Conservation (phyloP, 2,888 invertebrate genomes). For the Rosalia funebris region DNA sequence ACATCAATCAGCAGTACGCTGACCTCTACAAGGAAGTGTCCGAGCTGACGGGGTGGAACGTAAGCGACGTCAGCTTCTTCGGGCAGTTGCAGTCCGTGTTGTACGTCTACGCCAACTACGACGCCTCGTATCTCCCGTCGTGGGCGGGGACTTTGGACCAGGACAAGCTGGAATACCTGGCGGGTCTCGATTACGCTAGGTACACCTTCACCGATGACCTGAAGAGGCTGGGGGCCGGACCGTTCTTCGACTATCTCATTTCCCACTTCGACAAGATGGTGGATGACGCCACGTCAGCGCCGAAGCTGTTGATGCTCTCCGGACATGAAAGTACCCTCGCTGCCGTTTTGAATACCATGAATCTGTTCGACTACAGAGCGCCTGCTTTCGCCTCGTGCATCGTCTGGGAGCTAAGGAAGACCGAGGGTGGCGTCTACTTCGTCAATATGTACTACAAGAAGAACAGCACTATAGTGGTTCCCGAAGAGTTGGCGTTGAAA, state of each 20-base stretch:
- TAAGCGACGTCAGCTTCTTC: constrained; percentile 15
- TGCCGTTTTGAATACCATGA: constrained; percentile 74
- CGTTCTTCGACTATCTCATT: constrained; percentile 24
- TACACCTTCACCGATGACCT: constrained; percentile 9
- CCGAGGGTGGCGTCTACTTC: constrained; percentile 48
- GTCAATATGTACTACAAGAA: constrained; percentile 73
- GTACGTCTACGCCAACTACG: constrained; percentile 8
- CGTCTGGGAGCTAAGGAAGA: constrained; percentile 73
- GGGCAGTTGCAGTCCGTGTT: constrained; percentile 10
- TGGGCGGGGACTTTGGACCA: background rate
- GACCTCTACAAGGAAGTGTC: constrained; percentile 21
- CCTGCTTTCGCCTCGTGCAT: constrained; percentile 76
- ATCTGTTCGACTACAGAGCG: constrained; percentile 71
- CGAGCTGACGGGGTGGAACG: constrained; percentile 9
- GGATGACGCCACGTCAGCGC: background rate
- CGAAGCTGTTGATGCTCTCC: background rate
- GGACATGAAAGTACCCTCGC: constrained; percentile 79
- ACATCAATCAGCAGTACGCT: constrained; percentile 12
- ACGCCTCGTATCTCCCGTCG: constrained; percentile 3
- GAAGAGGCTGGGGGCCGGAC: constrained; percentile 13
- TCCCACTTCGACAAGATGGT: constrained; percentile 8
- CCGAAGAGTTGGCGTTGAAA: constrained; percentile 70
- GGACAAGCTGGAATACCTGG: constrained; percentile 13
- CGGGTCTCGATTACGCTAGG: constrained; percentile 16
- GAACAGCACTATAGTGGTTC: constrained; percentile 65